Evolutionary conservation across 2,797 vertebrate genomes (phyloP), one percentile per base, ranked within the genome.

Genomic region (Clarias fuscus): DNA sequence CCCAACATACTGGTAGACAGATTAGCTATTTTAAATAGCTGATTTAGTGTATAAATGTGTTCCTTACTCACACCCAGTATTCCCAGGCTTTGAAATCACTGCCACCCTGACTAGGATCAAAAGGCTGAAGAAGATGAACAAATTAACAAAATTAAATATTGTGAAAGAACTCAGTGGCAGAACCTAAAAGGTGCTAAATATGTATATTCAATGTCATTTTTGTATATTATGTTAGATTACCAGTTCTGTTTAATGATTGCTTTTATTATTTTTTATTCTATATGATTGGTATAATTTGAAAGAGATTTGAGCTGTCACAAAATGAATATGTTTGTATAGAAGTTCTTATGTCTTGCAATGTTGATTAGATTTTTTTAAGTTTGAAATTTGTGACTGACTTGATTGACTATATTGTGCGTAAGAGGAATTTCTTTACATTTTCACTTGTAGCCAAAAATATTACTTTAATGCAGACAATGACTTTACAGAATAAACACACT

Each of bases 91-190:
- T 30, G 6, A 1, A 59, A 22, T 27, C 13, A 37, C 56, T 0
- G 4, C 73, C 56, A 78, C 30, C 53, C 10, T 14, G 30, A 78
- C 76, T 13, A 22, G 2, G 5, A 79, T 59, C 6, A 77, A 78
- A 37, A 37, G 20, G 5, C 33, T 17, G 40, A 40, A 64, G 33
- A 79, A 64, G 22, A n/a, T 40, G 20, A 64, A 62, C 1, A 0
- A 79, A 64, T 62, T 13, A 62, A 79, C 33, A 40, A 64, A 64
- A 40, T 64, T 11, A 37, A 79, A 61, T 79, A 79, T 79, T 40
- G 20, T 37, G 18, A 79, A 59, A 33, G 37, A 61, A n/a, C 68
- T 58, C 53, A 67, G 11, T 62, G 30, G 0, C 15, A 81, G 4
- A 4, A 81, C 15, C 24, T 65, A 7, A 65, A n/a, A 40, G 37